Evolutionary conservation across 2,888 invertebrate genomes (phyloP), one percentile per base, ranked within the genome.

Genomic region (Byasa hedistus): DNA sequence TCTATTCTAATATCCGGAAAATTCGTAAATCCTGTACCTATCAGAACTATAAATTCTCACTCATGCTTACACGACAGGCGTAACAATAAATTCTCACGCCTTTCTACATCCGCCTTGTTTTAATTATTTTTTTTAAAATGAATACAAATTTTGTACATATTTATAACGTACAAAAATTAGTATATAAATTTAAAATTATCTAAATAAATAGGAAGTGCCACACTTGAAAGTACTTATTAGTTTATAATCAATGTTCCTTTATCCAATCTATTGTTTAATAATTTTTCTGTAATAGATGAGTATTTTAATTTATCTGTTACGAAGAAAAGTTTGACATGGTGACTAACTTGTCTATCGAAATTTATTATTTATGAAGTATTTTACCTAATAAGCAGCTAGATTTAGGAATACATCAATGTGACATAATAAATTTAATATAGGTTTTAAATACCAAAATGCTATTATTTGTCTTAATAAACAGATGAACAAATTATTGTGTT

Each of bases 331-430:
- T 54, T 54, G 52, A 54, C 52, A 10, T 23, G 22, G 22, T 54
- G 52, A 54, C 22, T 52, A 5, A 3, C 10, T 3, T 22, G 52
- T 54, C 52, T 23, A 54, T 54, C 52, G 52, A 54, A 54, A 22
- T 71, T 77, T 72, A 74, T 77, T 75, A 62, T 69, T 58, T 79
- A 69, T 76, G 73, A 76, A 70, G 68, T 74, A 72, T 70, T 70
- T 69, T 71, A 61, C n/a, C 22, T 64, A 68, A 55, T 69, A 70
- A 69, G 63, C 65, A 69, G 66, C 24, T 69, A 68, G 68, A 69
- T 66, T 69, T 68, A 68, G 57, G 55, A 57, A 63, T 69, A 69
- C 61, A 58, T 57, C 61, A 69, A 69, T 61, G 68, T 73, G 73
- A 69, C 74, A 73, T 74, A 72, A 69, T 73, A 70, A 66, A 65